phyloP scores from a whole-genome alignment of 2,113 vertebrate species.

The Vidua macroura region DNA sequence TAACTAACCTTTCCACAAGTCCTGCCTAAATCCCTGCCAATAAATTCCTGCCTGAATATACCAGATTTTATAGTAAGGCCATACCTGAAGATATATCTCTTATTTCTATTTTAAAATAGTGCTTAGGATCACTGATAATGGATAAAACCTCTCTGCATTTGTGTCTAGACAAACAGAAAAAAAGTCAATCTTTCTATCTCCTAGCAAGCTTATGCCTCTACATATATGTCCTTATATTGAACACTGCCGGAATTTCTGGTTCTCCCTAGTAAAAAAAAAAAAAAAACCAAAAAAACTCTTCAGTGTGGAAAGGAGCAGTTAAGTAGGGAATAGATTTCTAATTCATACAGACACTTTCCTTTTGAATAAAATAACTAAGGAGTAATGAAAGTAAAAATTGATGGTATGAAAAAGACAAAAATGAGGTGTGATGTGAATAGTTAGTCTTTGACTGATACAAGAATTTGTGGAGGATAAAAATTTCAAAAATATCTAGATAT shows the following conservation, averaged over 20 bases:
- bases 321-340: background rate
- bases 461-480: background rate
- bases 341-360: background rate
- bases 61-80: background rate
- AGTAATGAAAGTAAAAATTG: background rate
- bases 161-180: background rate
- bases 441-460: background rate
- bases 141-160: background rate
- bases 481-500: background rate
- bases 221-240: background rate
- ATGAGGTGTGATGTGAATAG: background rate
- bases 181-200: background rate
- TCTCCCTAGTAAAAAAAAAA: background rate
- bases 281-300: background rate
- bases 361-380: background rate
- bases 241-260: background rate
- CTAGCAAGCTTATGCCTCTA: background rate
- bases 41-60: background rate
- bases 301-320: background rate
- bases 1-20: background rate
- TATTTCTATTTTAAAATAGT: background rate
- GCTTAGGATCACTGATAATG: background rate
- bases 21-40: background rate
- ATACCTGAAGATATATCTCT: background rate
- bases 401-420: background rate